A percentile compares a stretch with the other conserved stretches of the same genome.
phyloP scores from a whole-genome alignment of 2,888 invertebrate genomes.

The Drosophila buzzatii region DNA sequence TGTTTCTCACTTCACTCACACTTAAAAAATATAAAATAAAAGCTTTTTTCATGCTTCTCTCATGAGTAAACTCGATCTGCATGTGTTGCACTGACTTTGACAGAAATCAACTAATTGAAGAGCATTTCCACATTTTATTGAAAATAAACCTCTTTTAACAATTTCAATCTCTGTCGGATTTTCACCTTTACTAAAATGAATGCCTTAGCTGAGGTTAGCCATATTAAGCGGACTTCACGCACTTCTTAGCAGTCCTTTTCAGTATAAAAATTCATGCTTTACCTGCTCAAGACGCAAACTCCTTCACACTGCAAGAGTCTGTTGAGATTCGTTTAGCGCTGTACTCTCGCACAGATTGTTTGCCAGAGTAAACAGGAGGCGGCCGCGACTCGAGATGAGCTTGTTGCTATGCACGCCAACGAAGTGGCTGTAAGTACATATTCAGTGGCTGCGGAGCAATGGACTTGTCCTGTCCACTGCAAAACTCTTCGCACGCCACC shows the following conservation, averaged over 20 bases:
- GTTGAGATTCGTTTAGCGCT: conserved; percentile 6
- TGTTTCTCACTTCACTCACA: too few species aligned
- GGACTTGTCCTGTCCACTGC: conserved; percentile 4
- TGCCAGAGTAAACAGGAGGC: background rate
- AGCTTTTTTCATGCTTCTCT: too few species aligned
- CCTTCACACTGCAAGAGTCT: background rate
- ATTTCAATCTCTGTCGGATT: too few species aligned
- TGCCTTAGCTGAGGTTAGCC: background rate
- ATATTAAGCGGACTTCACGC: background rate
- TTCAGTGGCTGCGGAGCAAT: background rate
- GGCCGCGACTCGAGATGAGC: conserved; percentile 5
- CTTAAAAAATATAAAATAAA: too few species aligned
- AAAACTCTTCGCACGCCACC: background rate
- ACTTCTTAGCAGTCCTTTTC: background rate
- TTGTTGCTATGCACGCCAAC: conserved; percentile 9
- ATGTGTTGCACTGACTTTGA: too few species aligned
- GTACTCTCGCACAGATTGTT: background rate
- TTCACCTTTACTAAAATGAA: too few species aligned
- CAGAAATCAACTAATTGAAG: too few species aligned
- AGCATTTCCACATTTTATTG: too few species aligned
- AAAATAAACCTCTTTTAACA: too few species aligned
- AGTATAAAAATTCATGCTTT: background rate
- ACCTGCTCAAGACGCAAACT: background rate
- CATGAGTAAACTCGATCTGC: too few species aligned
- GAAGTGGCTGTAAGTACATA: conserved; percentile 1